phyloP scores from a whole-genome alignment of 1,140 invertebrate species.

The Meloidogyne exigua region DNA sequence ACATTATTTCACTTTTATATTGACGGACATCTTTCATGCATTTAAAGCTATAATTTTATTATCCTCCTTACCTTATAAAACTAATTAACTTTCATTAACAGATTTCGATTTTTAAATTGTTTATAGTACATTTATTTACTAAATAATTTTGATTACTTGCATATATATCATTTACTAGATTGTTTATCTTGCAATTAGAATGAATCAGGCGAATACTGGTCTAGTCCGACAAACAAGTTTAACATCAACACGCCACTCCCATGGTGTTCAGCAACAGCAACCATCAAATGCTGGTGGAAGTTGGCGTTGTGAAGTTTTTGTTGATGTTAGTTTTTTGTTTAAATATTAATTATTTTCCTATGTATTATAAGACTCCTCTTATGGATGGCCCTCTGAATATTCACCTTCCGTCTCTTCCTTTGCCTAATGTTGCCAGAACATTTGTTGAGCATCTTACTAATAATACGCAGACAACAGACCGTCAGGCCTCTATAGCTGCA shows the following conservation, averaged over 20 bases:
- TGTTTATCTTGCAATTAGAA: neutral
- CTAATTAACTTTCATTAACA: neutral
- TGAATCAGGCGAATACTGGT: neutral
- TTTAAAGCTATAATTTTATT: neutral
- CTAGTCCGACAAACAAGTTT: neutral
- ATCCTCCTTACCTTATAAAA: neutral
- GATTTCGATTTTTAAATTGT: neutral
- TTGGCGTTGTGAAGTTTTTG: conserved; percentile 1
- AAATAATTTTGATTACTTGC: neutral
- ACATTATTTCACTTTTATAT: neutral
- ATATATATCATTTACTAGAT: neutral
- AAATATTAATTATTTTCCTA: neutral
- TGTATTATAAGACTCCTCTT: neutral
- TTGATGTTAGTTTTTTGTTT: neutral
- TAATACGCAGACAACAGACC: neutral
- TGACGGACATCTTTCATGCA: neutral
- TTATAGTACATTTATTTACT: neutral
- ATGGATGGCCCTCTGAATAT: neutral
- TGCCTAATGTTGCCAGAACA: neutral
- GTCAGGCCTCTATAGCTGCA: neutral
- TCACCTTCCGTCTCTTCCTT: neutral
- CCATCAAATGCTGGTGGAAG: neutral
- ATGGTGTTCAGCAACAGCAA: neutral
- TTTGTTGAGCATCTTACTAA: neutral
- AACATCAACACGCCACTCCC: neutral